Evolutionary conservation across 2,797 vertebrate species (phyloP).

Genomic region (Sebastes diploproa): DNA sequence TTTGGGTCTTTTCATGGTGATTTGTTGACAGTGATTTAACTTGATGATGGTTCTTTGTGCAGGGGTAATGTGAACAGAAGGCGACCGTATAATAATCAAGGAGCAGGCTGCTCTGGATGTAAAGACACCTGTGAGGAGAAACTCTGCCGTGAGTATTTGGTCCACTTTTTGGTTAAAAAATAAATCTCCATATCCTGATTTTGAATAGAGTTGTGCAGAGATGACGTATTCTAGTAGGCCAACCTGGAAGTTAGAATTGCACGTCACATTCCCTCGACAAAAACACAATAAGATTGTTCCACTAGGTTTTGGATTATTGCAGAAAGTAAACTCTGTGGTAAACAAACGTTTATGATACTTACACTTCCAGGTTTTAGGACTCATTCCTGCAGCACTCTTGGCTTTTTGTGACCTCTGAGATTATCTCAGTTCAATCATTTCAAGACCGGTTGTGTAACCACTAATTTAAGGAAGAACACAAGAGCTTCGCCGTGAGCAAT

Average conservation of each 20-base stretch:
- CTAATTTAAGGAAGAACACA: neutral
- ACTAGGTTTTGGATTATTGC: too few species aligned
- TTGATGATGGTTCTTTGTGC: neutral
- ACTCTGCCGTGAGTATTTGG: slow-evolving; percentile 55
- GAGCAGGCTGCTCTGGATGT: slow-evolving; percentile 25
- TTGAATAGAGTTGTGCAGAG: too few species aligned
- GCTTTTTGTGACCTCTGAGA: too few species aligned
- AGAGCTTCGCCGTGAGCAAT: neutral
- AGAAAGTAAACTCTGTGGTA: too few species aligned
- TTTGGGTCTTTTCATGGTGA: too few species aligned
- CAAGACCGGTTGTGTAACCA: too few species aligned
- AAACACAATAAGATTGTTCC: accelerated
- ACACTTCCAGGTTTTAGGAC: too few species aligned
- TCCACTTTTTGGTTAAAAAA: neutral
- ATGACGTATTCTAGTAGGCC: too few species aligned
- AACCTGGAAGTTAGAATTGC: too few species aligned
- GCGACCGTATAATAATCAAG: neutral
- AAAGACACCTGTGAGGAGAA: slow-evolving; percentile 1
- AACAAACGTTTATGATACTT: too few species aligned
- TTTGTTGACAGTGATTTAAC: neutral
- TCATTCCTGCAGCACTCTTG: too few species aligned
- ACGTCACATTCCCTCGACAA: too few species aligned
- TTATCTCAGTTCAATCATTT: neutral
- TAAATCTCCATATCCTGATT: neutral
- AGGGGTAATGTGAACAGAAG: slow-evolving; percentile 28